A percentile compares a stretch with the other conserved stretches of the same genome.
Conservation (phyloP, 2,888 invertebrate species). For the Metalampra italica region DNA sequence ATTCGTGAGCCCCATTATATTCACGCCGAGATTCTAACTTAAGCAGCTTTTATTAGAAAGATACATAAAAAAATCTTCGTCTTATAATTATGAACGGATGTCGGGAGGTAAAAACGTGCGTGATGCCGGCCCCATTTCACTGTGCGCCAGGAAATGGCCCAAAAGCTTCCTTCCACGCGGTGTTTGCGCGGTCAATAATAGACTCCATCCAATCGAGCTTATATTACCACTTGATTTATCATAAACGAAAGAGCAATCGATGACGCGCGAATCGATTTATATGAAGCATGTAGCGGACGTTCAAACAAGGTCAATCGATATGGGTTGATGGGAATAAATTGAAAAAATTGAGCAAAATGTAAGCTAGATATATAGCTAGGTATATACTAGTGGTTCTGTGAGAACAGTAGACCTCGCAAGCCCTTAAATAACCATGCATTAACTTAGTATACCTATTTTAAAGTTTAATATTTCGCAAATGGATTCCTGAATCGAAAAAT, state of each 20-base stretch:
- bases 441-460: too few species aligned
- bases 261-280: conserved; percentile 27
- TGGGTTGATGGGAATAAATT: conserved; percentile 2
- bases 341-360: too few species aligned
- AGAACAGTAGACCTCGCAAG: too few species aligned
- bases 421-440: too few species aligned
- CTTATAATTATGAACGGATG: conserved; percentile 60
- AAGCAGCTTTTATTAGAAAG: conserved; percentile 26
- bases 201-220: conserved; percentile 31
- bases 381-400: too few species aligned
- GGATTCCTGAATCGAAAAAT: too few species aligned
- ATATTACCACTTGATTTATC: conserved; percentile 40
- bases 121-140: conserved; percentile 69
- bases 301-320: conserved; percentile 16
- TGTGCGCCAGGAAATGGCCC: conserved; percentile 65
- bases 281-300: background rate
- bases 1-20: too few species aligned
- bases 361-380: too few species aligned
- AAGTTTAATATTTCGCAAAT: too few species aligned
- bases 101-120: conserved; percentile 58
- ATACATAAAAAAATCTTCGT: conserved; percentile 38
- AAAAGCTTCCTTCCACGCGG: conserved; percentile 63
- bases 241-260: conserved; percentile 40
- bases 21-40: background rate
- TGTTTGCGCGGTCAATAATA: conserved; percentile 73